A percentile compares a stretch with the other conserved stretches of the same genome.
These are phyloP conservation scores for Cyprinus carpio DNA, from an alignment of 2,113 vertebrate genomes.

Conservation along the genomic window DNA sequence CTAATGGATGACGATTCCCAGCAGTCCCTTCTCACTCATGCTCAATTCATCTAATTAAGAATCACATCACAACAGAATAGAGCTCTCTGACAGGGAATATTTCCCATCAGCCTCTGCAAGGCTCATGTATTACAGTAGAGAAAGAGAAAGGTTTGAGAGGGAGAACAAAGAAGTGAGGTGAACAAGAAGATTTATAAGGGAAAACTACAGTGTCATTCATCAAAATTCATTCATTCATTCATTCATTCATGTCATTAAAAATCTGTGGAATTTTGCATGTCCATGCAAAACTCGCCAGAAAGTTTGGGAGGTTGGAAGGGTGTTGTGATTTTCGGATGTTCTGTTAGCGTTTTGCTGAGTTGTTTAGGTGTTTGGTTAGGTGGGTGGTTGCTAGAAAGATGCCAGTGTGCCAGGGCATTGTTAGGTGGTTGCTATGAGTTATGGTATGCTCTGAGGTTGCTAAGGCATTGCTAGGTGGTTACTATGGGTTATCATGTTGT, in stretches of 20 bases:
- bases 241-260: no score
- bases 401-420: background rate
- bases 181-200: background rate
- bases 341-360: no score
- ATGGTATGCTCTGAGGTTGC: background rate
- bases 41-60: constrained; percentile 13
- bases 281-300: background rate
- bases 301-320: background rate
- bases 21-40: background rate
- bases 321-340: no score
- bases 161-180: background rate
- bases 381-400: no score
- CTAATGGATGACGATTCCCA: background rate
- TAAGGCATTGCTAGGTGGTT: background rate
- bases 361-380: no score
- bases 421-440: background rate
- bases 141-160: background rate
- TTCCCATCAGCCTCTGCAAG: constrained; percentile 47
- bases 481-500: no score
- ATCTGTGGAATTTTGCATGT: background rate
- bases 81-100: constrained; percentile 25
- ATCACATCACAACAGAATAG: background rate
- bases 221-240: no score
- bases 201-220: background rate
- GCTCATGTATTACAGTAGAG: constrained; percentile 49